Evolutionary conservation across 2,113 vertebrate genomes (phyloP).

Genomic region (Tauraco erythrolophus): DNA sequence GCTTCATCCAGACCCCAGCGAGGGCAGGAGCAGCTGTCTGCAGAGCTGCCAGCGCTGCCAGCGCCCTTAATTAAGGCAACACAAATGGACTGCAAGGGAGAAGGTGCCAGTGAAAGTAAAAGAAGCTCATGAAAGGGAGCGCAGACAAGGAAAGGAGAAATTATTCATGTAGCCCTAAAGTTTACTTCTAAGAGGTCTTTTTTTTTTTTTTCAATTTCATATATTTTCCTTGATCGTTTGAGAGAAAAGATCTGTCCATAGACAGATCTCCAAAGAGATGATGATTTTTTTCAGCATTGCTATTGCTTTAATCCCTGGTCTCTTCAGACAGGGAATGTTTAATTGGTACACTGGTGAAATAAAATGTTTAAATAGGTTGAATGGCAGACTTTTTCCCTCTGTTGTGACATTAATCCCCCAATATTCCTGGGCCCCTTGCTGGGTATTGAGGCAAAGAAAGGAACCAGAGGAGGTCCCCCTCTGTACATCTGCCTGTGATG

Average conservation of each 20-base stretch:
- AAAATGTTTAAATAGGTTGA: slow-evolving; percentile 58
- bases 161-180: slow-evolving; percentile 22
- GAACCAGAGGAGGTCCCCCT: slow-evolving; percentile 60
- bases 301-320: slow-evolving; percentile 51
- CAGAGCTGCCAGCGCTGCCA: not conserved
- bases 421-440: slow-evolving; percentile 33
- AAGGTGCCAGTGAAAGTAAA: not conserved
- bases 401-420: slow-evolving; percentile 66
- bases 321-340: slow-evolving; percentile 56
- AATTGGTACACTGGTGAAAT: slow-evolving; percentile 74
- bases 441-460: slow-evolving; percentile 67
- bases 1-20: not conserved
- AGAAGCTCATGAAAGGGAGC: slow-evolving; percentile 15
- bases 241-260: slow-evolving; percentile 2
- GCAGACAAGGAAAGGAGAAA: not conserved
- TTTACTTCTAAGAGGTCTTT: slow-evolving; percentile 41
- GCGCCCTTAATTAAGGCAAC: not conserved
- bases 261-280: slow-evolving; percentile 61
- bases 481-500: slow-evolving; percentile 62
- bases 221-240: slow-evolving; percentile 64
- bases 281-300: slow-evolving; percentile 11
- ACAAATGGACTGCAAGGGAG: slow-evolving; percentile 24
- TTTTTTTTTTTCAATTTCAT: slow-evolving; percentile 1
- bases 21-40: not conserved
- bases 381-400: slow-evolving; percentile 67